Percentiles rank a stretch among this genome's conserved stretches.
phyloP scores from a whole-genome alignment of 2,888 invertebrate genomes.

The Phrixothrix hirtus region DNA sequence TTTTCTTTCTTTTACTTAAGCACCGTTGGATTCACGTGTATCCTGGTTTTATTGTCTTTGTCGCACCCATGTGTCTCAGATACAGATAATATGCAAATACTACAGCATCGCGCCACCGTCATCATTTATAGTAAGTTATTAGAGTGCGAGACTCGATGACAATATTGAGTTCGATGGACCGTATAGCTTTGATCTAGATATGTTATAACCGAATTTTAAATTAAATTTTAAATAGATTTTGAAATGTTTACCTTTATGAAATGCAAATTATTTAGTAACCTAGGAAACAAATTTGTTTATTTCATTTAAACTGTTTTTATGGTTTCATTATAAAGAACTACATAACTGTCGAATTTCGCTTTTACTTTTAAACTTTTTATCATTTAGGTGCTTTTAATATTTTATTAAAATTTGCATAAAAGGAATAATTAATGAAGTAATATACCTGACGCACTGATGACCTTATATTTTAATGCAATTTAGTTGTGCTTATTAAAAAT shows the following conservation, averaged over 20 bases:
- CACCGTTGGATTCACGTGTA: conserved; percentile 17
- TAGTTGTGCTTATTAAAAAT: too few relatives aligned
- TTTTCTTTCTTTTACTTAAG: conserved; percentile 9
- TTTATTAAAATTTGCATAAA: too few relatives aligned
- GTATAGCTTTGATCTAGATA: conserved; percentile 33
- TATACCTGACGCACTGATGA: too few relatives aligned
- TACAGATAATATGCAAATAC: conserved; percentile 42
- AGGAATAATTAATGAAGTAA: too few relatives aligned
- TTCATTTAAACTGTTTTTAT: too few relatives aligned
- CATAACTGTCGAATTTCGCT: too few relatives aligned
- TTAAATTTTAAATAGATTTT: conserved; percentile 26
- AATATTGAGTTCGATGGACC: conserved; percentile 39
- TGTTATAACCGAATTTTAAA: conserved; percentile 21
- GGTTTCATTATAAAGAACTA: too few relatives aligned
- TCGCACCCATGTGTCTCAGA: conserved; percentile 28
- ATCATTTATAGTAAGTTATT: conserved; percentile 40
- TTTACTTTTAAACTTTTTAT: too few relatives aligned
- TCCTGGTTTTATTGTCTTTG: conserved; percentile 22
- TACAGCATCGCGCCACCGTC: conserved; percentile 35
- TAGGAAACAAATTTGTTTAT: too few relatives aligned
- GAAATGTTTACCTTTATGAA: conserved; percentile 21
- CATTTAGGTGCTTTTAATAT: too few relatives aligned
- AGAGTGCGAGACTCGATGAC: conserved; percentile 36
- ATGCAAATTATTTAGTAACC: conserved; percentile 13
- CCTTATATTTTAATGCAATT: too few relatives aligned